These are phyloP conservation scores for Cryptotermes secundus DNA, from an alignment of 1,140 invertebrate genomes.

Conservation along the genomic window DNA sequence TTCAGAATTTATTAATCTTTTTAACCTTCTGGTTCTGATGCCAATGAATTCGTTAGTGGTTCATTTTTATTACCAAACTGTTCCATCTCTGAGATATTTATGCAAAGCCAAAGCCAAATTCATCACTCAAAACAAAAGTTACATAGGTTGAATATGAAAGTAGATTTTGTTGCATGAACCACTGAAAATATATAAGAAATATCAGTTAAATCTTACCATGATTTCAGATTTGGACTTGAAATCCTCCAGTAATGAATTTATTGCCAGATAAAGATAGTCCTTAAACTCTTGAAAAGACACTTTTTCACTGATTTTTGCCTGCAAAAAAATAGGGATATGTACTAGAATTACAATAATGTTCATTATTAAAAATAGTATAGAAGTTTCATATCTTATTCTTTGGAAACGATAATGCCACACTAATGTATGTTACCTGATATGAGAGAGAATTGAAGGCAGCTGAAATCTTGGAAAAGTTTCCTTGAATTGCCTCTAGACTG, in stretches of 20 bases:
- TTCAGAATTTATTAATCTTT: no score
- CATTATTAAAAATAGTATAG: background rate
- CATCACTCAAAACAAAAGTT: no score
- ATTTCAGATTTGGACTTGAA: background rate
- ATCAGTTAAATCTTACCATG: background rate
- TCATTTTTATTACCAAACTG: no score
- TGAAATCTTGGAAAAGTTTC: conserved; percentile 20
- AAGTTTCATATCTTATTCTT: background rate
- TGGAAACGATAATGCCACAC: background rate
- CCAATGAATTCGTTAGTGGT: background rate
- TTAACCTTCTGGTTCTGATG: background rate
- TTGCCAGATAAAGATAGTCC: conserved; percentile 1
- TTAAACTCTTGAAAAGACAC: background rate
- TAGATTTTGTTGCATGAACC: no score
- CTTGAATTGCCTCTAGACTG: background rate
- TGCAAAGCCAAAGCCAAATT: no score
- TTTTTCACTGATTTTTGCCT: background rate
- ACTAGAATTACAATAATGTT: background rate
- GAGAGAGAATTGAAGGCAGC: conserved; percentile 14
- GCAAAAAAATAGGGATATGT: background rate
- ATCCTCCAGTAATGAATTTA: conserved; percentile 13
- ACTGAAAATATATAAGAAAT: no score
- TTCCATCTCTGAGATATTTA: no score
- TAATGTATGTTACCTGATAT: background rate
- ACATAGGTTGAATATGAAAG: no score